Evolutionary conservation across 2,113 vertebrate genomes (phyloP), one percentile per base, ranked within the genome.

Genomic region (Rhizomys pruinosus): DNA sequence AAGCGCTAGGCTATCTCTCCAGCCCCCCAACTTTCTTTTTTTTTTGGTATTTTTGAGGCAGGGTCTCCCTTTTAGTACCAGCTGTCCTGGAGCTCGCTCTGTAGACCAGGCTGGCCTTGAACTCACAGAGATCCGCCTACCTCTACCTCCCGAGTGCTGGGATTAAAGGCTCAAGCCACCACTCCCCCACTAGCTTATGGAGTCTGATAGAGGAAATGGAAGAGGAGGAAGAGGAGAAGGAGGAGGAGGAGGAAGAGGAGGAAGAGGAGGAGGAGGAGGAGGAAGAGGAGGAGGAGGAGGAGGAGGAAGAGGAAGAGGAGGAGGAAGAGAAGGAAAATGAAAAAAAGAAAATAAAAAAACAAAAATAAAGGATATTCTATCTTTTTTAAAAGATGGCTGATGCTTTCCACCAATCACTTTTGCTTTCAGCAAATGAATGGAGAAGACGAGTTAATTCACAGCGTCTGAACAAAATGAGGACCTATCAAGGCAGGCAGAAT

Each of bases 401-500:
- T 68, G 47, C 47, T 52, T 11, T 52, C 47, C 47, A 52, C 11
- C 47, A 80, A 47, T 47, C 27, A 34, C 32, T 84, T 71, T 55
- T 78, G 27, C 37, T 90, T 84, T 84, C 25, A 63, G 69, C 29
- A 85, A 78, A 72, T 34, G 44, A 86, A 27, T 68, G 2, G n/a
- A 64, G 19, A 76, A 88, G 15, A 71, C 79, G 96, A 94, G 55
- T 73, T 44, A 63, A 42, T 29, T 42, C 13, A 25, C 17, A 3
- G 23, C 10, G 79, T 47, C n/a, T 88, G 66, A 47, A 93, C 74
- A 63, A 90, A 77, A 79, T 79, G 61, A 91, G 52, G 77, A 79
- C 22, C 9, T 63, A 63, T 3, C 63, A 64, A 25, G 61, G 27
- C 17, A 73, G 4, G 55, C 63, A 90, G n/a, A 94, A 91, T 94